phyloP scores from a whole-genome alignment of 2,888 invertebrate species.

The Apocheima hispidaria region DNA sequence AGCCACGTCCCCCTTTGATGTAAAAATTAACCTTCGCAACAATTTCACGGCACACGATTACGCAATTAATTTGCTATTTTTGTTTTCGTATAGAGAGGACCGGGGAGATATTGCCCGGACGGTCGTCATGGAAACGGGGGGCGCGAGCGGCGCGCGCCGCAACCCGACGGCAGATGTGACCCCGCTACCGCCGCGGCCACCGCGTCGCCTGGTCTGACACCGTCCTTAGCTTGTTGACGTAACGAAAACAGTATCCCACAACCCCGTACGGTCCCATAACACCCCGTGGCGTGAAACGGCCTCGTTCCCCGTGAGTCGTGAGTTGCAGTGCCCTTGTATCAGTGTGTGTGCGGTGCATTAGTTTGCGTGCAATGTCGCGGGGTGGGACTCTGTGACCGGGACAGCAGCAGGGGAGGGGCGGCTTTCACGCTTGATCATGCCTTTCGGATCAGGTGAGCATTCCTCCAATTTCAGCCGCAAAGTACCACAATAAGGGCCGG shows the following conservation, averaged over 20 bases:
- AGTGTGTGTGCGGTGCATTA: slow-evolving; percentile 68
- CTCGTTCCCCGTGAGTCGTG: slow-evolving; percentile 26
- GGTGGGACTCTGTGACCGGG: slow-evolving; percentile 73
- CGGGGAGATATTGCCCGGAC: slow-evolving; percentile 79
- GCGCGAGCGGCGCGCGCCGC: slow-evolving; percentile 83
- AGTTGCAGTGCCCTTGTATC: slow-evolving; percentile 52
- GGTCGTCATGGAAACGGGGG: slow-evolving; percentile 77
- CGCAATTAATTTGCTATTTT: slow-evolving; percentile 84
- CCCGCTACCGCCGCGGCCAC: slow-evolving; percentile 72
- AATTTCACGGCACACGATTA: slow-evolving; percentile 76
- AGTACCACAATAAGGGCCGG: slow-evolving; percentile 38
- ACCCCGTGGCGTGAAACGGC: slow-evolving; percentile 14
- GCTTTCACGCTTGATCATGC: slow-evolving; percentile 79
- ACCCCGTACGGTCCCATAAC: slow-evolving; percentile 33
- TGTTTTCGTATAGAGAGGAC: slow-evolving; percentile 78
- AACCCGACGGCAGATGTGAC: slow-evolving; percentile 74
- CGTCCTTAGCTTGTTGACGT: slow-evolving; percentile 68
- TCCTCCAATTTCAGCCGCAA: slow-evolving; percentile 53
- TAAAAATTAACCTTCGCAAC: slow-evolving; percentile 67
- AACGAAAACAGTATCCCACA: slow-evolving; percentile 64
- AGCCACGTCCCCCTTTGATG: slow-evolving; percentile 62
- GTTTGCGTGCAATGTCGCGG: slow-evolving; percentile 69
- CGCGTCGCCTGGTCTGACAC: slow-evolving; percentile 60
- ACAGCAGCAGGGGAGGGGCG: slow-evolving; percentile 70
- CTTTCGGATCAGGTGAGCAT: slow-evolving; percentile 83